Base-by-base conservation (phyloP, 1,140 invertebrate genomes). In the Brachionus asplanchnoidis region DNA sequence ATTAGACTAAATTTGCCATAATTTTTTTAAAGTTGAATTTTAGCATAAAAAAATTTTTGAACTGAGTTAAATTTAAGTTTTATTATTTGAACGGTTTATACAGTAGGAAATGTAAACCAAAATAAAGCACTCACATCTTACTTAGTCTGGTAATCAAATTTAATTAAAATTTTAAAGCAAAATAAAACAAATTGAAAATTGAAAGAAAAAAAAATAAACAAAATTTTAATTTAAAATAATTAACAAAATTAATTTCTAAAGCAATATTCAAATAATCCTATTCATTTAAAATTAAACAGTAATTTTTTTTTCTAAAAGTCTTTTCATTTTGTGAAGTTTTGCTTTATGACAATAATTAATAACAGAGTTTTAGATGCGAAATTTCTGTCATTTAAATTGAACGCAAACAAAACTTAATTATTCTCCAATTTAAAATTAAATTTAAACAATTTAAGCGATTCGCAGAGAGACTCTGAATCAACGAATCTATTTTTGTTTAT, bases 371-470 rank as follows among this genome's bases (percentile, higher is more conserved):
- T 73, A 42, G 68, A 73, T 73, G 32, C 68, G 36, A 73, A 68
- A 73, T 73, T 9, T 73, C 36, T 73, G 68, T 73, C 68, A 73
- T 73, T 73, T 73, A n/a, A 73, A 73, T 40, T 42, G 36, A 73
- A 73, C n/a, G 68, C 32, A 73, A 42, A 73, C 36, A 14, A 73
- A 73, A 73, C 44, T 73, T 73, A 73, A 73, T 42, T 73, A 42
- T 73, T 73, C 32, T 42, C 32, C 9, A 73, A 42, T 73, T 36
- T 73, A 73, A 9, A 42, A 73, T 73, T 70, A n/a, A 14, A 32
- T 70, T 70, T 28, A 70, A 70, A 70, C 66, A 73, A 73, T 73
- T 73, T 73, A 73, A 73, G 36, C 68, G 32, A 73, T 73, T 73
- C 36, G 12, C 68, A 73, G 68, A 17, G 68, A 40, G 68, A 73